Evolutionary conservation across 2,888 invertebrate species (phyloP).

Genomic region (Stramonita haemastoma): DNA sequence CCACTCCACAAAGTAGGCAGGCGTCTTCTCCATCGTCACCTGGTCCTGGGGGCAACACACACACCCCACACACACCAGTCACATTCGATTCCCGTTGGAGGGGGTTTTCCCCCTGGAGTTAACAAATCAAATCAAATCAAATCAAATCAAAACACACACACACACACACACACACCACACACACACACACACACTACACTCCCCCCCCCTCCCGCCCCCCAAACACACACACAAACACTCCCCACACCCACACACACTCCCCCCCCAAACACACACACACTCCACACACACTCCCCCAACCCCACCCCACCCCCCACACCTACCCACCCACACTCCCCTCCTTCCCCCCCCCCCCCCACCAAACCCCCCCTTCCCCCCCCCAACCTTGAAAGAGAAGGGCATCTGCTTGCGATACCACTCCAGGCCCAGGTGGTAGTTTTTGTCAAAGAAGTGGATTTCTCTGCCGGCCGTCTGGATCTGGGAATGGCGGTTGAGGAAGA

Average conservation of each 20-base stretch:
- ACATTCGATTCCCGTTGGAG: neutral
- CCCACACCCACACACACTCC: neutral
- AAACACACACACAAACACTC: neutral
- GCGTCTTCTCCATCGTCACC: constrained; percentile 97
- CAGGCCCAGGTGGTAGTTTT: constrained; percentile 92
- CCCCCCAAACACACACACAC: neutral
- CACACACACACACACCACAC: neutral
- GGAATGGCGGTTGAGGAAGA: constrained; percentile 76
- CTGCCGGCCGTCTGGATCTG: constrained; percentile 94
- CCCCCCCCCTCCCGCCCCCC: neutral
- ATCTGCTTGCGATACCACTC: constrained; percentile 93
- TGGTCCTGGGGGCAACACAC: constrained; percentile 82
- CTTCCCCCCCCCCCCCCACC: too few relatives aligned
- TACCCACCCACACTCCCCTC: neutral
- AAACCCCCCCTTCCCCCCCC: too few relatives aligned
- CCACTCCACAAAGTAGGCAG: constrained; percentile 96
- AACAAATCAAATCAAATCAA: neutral
- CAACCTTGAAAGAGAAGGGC: constrained; percentile 89
- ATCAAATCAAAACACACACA: neutral
- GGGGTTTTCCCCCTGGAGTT: too few relatives aligned
- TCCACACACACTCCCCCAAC: neutral
- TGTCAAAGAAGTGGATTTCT: constrained; percentile 98
- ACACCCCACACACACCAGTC: neutral
- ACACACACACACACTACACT: neutral
- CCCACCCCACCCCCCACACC: neutral